phyloP scores from a whole-genome alignment of 2,888 invertebrate genomes.

The Tuberolachnus salignus region DNA sequence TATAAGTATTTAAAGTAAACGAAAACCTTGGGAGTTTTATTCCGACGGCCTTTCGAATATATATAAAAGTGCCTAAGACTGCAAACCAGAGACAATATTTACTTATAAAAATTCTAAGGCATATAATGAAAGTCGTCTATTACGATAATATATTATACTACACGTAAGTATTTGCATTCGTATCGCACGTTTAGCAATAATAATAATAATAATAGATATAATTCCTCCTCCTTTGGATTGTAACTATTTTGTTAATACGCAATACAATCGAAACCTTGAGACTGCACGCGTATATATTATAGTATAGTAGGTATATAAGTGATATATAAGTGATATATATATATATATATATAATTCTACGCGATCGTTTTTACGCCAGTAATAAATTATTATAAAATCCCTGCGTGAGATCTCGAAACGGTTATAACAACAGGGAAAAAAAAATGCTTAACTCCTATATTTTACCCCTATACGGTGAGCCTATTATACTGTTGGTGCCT shows the following conservation, averaged over 20 bases:
- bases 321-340: background rate
- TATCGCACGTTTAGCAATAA: no score
- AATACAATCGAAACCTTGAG: slow-evolving; percentile 28
- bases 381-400: slow-evolving; percentile 47
- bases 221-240: slow-evolving; percentile 8
- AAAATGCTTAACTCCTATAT: background rate
- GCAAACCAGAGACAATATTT: slow-evolving; percentile 10
- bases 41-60: background rate
- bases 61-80: background rate
- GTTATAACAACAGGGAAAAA: background rate
- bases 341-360: background rate
- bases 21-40: no score
- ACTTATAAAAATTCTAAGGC: slow-evolving; percentile 33
- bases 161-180: no score
- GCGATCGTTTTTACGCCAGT: background rate
- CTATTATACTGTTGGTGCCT: no score
- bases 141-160: background rate
- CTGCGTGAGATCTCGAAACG: slow-evolving; percentile 32
- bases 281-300: background rate
- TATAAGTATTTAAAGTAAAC: background rate
- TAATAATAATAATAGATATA: no score
- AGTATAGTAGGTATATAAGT: slow-evolving; percentile 7
- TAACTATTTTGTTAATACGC: slow-evolving; percentile 42
- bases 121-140: slow-evolving; percentile 44
- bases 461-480: slow-evolving; percentile 27